These are phyloP conservation scores for Magallana gigas DNA, from an alignment of 1,140 invertebrate genomes.

Conservation along the genomic window DNA sequence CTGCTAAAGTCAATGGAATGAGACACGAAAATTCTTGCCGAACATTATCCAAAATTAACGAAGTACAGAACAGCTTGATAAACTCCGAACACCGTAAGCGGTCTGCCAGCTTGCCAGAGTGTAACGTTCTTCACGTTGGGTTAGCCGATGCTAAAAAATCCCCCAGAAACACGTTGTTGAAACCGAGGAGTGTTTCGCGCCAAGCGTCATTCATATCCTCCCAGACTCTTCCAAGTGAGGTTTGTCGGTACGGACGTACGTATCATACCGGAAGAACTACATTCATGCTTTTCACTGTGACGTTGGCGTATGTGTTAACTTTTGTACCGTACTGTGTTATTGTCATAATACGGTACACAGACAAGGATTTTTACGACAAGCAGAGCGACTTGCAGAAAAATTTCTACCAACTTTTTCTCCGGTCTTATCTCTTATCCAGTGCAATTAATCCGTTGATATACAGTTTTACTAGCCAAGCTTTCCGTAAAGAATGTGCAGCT, in stretches of 20 bases:
- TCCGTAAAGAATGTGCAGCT: slow-evolving; percentile 59
- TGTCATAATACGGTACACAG: slow-evolving; percentile 62
- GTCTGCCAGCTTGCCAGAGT: not conserved
- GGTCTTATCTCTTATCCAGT: slow-evolving; percentile 70
- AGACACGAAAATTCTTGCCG: not conserved
- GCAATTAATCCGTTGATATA: slow-evolving; percentile 72
- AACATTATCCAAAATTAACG: not conserved
- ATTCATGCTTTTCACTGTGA: slow-evolving; percentile 69
- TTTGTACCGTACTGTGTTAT: slow-evolving; percentile 70
- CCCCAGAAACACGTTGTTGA: not conserved
- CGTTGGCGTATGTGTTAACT: slow-evolving; percentile 68
- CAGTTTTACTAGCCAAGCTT: slow-evolving; percentile 66
- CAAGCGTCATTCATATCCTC: not conserved
- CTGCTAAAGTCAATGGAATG: not conserved
- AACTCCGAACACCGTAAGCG: not conserved
- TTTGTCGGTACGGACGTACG: slow-evolving; percentile 17
- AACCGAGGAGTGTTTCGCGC: not conserved
- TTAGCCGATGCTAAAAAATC: slow-evolving; percentile 4
- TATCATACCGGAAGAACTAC: slow-evolving; percentile 64
- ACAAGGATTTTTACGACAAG: slow-evolving; percentile 61
- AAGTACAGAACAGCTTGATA: not conserved
- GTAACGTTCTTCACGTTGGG: not conserved
- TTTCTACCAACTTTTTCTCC: slow-evolving; percentile 68
- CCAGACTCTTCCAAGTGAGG: not conserved
- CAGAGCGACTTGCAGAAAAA: slow-evolving; percentile 60